Conservation (phyloP, 1,140 invertebrate species). For the Lordiphosa stackelbergi region DNA sequence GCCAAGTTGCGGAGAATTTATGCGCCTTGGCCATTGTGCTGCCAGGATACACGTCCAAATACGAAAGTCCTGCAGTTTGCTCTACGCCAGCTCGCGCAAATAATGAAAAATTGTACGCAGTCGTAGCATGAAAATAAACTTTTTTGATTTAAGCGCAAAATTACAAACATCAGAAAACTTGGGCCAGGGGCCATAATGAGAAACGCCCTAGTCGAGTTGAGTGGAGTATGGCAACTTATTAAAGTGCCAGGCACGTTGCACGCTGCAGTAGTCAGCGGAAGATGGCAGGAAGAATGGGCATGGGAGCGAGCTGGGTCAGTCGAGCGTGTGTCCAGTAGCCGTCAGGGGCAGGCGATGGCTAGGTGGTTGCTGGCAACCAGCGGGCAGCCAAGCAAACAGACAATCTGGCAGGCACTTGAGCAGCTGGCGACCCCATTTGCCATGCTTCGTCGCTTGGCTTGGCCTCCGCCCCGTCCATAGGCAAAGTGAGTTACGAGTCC, state of each 20-base stretch:
- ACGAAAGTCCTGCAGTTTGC: constrained; percentile 24
- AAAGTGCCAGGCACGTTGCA: constrained; percentile 73
- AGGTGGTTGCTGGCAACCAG: not conserved
- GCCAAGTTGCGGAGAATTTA: constrained; percentile 47
- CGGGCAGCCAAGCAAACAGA: constrained; percentile 29
- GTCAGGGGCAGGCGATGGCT: constrained; percentile 1
- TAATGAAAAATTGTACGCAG: constrained; percentile 63
- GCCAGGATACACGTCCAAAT: constrained; percentile 20
- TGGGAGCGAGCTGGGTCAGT: constrained; percentile 20
- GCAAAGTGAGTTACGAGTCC: constrained; percentile 67
- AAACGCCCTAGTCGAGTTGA: constrained; percentile 42
- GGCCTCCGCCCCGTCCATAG: constrained; percentile 46
- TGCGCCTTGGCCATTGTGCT: constrained; percentile 35
- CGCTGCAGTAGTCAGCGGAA: constrained; percentile 50
- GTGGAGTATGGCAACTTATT: constrained; percentile 64
- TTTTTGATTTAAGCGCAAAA: constrained; percentile 61
- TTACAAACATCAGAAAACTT: constrained; percentile 43
- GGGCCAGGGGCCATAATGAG: constrained; percentile 53
- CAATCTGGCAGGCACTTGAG: constrained; percentile 58
- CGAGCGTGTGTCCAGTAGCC: constrained; percentile 28
- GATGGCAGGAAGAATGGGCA: constrained; percentile 20
- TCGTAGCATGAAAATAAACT: constrained; percentile 35
- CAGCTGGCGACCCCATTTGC: constrained; percentile 58
- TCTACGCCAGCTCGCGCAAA: constrained; percentile 46
- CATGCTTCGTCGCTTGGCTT: constrained; percentile 39